These are phyloP conservation scores for Cairina moschata DNA, from an alignment of 2,113 vertebrate genomes.

Conservation along the genomic window DNA sequence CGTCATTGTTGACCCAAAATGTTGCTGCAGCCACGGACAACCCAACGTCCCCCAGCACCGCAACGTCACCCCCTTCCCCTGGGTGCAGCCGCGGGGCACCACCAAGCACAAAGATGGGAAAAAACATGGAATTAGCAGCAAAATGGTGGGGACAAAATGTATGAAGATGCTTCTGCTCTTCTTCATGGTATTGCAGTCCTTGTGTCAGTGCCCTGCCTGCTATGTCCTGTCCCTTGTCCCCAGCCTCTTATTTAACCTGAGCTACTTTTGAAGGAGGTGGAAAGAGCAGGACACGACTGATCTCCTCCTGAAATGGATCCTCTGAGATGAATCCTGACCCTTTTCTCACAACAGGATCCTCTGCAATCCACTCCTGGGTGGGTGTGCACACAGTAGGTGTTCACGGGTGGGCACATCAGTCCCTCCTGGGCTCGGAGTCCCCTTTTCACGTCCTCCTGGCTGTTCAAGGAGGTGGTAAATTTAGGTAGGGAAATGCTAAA, in stretches of 20 bases:
- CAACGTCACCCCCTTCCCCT: background rate
- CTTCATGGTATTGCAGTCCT: background rate
- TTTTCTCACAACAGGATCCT: background rate
- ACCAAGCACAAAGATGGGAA: background rate
- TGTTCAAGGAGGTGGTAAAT: background rate
- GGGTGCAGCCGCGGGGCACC: background rate
- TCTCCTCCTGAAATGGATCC: background rate
- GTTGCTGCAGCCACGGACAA: background rate
- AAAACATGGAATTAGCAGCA: background rate
- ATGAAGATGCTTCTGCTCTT: background rate
- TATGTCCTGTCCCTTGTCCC: background rate
- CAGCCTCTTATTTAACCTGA: background rate
- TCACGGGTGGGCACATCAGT: background rate
- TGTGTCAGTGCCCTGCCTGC: background rate
- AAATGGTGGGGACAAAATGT: background rate
- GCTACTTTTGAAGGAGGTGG: background rate
- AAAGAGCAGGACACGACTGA: background rate
- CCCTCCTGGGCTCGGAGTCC: background rate
- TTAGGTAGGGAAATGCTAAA: background rate
- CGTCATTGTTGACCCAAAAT: background rate
- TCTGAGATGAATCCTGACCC: background rate
- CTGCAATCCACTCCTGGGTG: background rate
- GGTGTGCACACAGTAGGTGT: background rate
- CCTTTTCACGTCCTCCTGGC: background rate
- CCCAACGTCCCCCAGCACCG: rapidly evolving